phyloP scores from a whole-genome alignment of 2,888 invertebrate genomes.

The Abscondita cerata region DNA sequence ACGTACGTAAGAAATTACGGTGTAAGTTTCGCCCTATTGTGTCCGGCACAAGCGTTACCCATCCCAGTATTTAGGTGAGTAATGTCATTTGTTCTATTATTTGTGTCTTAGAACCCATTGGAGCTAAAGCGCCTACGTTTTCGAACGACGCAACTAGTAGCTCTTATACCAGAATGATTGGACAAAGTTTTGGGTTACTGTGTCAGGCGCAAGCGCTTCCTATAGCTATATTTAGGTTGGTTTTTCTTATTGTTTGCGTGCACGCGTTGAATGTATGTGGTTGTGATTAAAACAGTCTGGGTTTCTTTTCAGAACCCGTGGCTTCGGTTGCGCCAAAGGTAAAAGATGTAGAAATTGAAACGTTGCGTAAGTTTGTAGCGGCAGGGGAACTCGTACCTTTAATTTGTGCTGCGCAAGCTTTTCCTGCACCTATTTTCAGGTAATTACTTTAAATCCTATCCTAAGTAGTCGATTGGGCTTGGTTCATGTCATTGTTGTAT shows the following conservation, averaged over 20 bases:
- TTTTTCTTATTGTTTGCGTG: slow-evolving; percentile 28
- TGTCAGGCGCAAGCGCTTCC: slow-evolving; percentile 76
- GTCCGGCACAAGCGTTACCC: slow-evolving; percentile 73
- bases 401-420: slow-evolving; percentile 61
- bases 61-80: slow-evolving; percentile 75
- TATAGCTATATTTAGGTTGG: slow-evolving; percentile 69
- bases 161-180: slow-evolving; percentile 65
- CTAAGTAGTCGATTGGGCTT: background rate
- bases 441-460: slow-evolving; percentile 51
- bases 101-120: slow-evolving; percentile 64
- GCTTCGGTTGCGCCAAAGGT: slow-evolving; percentile 61
- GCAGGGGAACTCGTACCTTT: slow-evolving; percentile 53
- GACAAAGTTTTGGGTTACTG: slow-evolving; percentile 67
- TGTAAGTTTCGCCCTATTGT: slow-evolving; percentile 61
- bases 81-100: slow-evolving; percentile 8
- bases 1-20: slow-evolving; percentile 57
- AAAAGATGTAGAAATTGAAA: slow-evolving; percentile 59
- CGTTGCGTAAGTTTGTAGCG: slow-evolving; percentile 55
- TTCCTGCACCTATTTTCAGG: slow-evolving; percentile 72
- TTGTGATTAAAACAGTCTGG: too few species aligned
- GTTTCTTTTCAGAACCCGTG: slow-evolving; percentile 56
- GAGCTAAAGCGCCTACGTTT: slow-evolving; percentile 69
- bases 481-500: background rate
- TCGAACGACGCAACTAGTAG: slow-evolving; percentile 68
- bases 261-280: background rate